These are phyloP conservation scores for Ciconia boyciana DNA, from an alignment of 2,113 vertebrate genomes.

Conservation along the genomic window DNA sequence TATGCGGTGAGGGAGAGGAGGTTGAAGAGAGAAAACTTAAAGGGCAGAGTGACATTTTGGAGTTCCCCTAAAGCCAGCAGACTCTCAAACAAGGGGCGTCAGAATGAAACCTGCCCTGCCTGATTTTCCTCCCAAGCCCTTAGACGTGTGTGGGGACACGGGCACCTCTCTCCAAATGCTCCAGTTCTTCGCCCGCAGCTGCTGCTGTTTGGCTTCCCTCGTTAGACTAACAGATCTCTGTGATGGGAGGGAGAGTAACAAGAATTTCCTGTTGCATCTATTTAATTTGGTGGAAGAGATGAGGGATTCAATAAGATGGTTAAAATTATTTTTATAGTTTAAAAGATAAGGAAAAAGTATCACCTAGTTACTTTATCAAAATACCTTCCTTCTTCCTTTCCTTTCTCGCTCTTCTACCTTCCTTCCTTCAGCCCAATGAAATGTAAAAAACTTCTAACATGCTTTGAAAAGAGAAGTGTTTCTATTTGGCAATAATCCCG, in stretches of 20 bases:
- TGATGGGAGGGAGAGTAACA: background rate
- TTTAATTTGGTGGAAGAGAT: background rate
- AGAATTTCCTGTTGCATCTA: background rate
- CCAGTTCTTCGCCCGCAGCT: background rate
- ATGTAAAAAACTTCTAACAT: background rate
- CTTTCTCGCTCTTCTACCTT: background rate
- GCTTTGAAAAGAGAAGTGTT: background rate
- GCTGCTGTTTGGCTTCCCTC: background rate
- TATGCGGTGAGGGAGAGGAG: background rate
- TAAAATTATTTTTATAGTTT: background rate
- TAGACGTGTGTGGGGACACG: fast-evolving
- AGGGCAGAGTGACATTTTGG: background rate
- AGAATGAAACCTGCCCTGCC: background rate
- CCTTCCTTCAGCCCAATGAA: background rate
- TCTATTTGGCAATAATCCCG: background rate
- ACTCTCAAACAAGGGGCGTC: background rate
- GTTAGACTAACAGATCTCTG: background rate
- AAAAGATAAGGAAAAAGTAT: background rate
- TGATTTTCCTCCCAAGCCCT: background rate
- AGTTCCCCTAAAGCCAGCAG: background rate
- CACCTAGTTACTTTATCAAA: background rate
- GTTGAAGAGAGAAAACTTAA: background rate
- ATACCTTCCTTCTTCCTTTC: background rate
- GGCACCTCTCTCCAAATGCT: background rate
- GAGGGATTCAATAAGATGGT: background rate